phyloP scores from a whole-genome alignment of 2,888 invertebrate genomes.

The Stomorhina lunata region DNA sequence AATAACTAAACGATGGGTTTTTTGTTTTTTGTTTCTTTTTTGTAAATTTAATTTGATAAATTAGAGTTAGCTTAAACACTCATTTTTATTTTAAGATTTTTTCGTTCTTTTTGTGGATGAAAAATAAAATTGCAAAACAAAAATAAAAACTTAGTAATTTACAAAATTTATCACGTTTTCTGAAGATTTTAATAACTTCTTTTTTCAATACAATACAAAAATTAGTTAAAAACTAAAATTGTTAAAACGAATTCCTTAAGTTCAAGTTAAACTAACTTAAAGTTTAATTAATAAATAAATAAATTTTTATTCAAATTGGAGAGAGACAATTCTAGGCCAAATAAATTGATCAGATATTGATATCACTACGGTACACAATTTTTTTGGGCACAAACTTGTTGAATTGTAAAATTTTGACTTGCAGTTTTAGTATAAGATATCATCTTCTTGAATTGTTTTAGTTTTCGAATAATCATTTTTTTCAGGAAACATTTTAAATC shows the following conservation, averaged over 20 bases:
- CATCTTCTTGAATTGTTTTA: too few relatives aligned
- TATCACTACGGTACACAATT: too few relatives aligned
- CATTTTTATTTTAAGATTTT: background rate
- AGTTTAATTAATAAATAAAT: conserved; percentile 4
- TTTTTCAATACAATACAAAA: background rate
- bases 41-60: conserved; percentile 5
- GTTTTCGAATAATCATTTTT: too few relatives aligned
- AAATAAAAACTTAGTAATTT: conserved; percentile 12
- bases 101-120: conserved; percentile 3
- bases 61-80: conserved; percentile 25
- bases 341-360: too few relatives aligned
- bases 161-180: conserved; percentile 25
- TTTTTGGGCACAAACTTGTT: too few relatives aligned
- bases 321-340: background rate
- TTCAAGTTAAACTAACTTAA: background rate
- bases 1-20: conserved; percentile 62
- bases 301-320: background rate
- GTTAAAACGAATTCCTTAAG: background rate
- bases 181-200: background rate
- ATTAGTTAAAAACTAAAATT: background rate
- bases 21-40: conserved; percentile 4
- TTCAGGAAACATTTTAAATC: too few relatives aligned
- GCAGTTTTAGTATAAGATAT: too few relatives aligned
- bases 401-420: too few relatives aligned
- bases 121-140: background rate